Base-by-base conservation (phyloP, 2,113 vertebrate genomes). In the Burhinus oedicnemus region DNA sequence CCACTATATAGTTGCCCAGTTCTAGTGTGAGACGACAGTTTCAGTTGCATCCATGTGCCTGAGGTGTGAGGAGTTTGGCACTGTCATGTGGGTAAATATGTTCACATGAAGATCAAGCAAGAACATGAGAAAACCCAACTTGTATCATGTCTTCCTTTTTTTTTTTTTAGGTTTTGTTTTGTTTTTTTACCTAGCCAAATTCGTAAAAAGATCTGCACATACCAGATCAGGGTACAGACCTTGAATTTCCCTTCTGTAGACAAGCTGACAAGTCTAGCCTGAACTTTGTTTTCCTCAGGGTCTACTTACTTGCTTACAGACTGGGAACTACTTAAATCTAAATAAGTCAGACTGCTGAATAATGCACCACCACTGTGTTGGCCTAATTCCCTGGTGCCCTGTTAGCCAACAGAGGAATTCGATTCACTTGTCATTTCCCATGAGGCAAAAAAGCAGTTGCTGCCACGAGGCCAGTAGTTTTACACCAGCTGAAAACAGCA, bases 211-310 rank as follows among this genome's bases (percentile, higher is more conserved):
- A 68, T 69, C 38, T 92, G 16, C 22, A 38, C 6, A 0, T 72
- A 55, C 38, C 42, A 93, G 64, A 64, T 83, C 12, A 80, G 14
- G 11, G 25, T 54, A 66, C 8, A 66, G 69, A 79, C 45, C 66
- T 80, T 79, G 75, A 69, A 83, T 88, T 91, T 95, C 70, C 66
- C 66, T 85, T 80, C 58, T 83, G 12, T 25, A 91, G 38, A 65
- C 44, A 47, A 84, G 19, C 32, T 36, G 74, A 54, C 60, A 92
- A 89, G 89, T 84, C 61, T 75, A 81, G 77, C 72, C 26, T 7
- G 51, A 96, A 89, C 40, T 80, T 85, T 57, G 36, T 82, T 96
- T 95, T 91, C 91, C 36, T 71, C 79, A 25, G 57, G 57, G 69
- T 93, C 84, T 94, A 68, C 47, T 78, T 91, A n/a, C 69, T 47